Percentiles rank a stretch among this genome's conserved stretches.
Conservation (phyloP, 1,140 invertebrate genomes). For the Plutomurus gul region DNA sequence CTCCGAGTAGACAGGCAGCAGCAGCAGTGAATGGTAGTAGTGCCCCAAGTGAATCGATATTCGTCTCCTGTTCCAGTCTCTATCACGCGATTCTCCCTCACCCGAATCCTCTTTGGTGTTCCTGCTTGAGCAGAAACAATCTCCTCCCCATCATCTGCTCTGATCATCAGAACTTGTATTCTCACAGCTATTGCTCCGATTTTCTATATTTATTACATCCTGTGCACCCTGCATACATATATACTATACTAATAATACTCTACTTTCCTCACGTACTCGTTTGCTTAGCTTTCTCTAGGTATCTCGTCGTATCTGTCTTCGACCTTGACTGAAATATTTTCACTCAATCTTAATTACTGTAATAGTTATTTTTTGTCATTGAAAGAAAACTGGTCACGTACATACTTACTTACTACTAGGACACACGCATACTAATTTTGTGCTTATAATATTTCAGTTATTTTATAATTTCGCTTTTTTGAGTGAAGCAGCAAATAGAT, state of each 20-base stretch:
- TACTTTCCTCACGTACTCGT: neutral
- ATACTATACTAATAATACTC: neutral
- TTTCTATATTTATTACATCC: neutral
- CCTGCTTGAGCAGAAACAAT: neutral
- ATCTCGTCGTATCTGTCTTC: neutral
- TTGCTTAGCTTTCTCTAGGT: no score
- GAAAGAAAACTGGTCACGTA: neutral
- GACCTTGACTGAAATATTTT: neutral
- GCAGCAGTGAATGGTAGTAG: neutral
- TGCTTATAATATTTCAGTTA: no score
- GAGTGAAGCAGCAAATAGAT: no score
- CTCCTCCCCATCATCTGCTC: slow-evolving; percentile 17
- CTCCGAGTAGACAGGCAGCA: neutral
- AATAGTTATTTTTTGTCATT: neutral
- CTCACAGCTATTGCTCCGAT: neutral
- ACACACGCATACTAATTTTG: no score
- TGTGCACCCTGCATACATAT: neutral
- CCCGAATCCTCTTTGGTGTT: slow-evolving; percentile 14
- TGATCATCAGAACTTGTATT: slow-evolving; percentile 9
- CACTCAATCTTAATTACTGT: neutral
- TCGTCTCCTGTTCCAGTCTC: neutral
- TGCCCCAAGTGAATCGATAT: slow-evolving; percentile 6
- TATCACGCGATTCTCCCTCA: slow-evolving; percentile 14
- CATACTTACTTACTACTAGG: neutral
- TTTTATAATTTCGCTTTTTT: no score